Evolutionary conservation across 2,888 invertebrate genomes (phyloP).

Genomic region (Lissonota sp.): DNA sequence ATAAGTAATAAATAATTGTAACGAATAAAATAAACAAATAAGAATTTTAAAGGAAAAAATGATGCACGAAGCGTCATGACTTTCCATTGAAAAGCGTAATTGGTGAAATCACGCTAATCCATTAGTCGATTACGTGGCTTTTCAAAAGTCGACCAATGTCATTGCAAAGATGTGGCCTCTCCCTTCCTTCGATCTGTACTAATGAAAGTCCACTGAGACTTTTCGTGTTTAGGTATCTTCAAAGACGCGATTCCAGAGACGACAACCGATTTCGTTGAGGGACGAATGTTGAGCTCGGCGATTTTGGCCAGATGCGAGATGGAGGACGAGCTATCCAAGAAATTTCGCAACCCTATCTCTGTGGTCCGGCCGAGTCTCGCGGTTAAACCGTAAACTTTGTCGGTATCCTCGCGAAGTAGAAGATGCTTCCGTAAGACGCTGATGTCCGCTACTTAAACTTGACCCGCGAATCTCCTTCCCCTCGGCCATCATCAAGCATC

Average conservation of each 20-base stretch:
- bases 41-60: no score
- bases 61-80: no score
- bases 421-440: slow-evolving; percentile 71
- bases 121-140: slow-evolving; percentile 11
- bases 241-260: slow-evolving; percentile 72
- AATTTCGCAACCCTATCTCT: slow-evolving; percentile 47
- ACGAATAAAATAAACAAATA: no score
- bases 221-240: slow-evolving; percentile 69
- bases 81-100: no score
- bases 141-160: slow-evolving; percentile 6
- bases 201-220: slow-evolving; percentile 71
- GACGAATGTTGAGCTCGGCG: slow-evolving; percentile 71
- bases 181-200: slow-evolving; percentile 74
- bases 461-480: slow-evolving; percentile 68
- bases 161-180: not conserved
- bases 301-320: slow-evolving; percentile 59
- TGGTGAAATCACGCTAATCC: not conserved
- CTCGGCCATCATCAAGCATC: slow-evolving; percentile 6
- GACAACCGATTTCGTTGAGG: slow-evolving; percentile 76
- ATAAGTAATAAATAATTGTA: no score
- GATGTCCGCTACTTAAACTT: slow-evolving; percentile 78
- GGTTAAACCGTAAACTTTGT: slow-evolving; percentile 78
- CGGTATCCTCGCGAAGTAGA: slow-evolving; percentile 62
- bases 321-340: slow-evolving; percentile 45
- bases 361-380: slow-evolving; percentile 68